These are phyloP conservation scores for Xanthia togata DNA, from an alignment of 2,888 invertebrate genomes.

Conservation along the genomic window DNA sequence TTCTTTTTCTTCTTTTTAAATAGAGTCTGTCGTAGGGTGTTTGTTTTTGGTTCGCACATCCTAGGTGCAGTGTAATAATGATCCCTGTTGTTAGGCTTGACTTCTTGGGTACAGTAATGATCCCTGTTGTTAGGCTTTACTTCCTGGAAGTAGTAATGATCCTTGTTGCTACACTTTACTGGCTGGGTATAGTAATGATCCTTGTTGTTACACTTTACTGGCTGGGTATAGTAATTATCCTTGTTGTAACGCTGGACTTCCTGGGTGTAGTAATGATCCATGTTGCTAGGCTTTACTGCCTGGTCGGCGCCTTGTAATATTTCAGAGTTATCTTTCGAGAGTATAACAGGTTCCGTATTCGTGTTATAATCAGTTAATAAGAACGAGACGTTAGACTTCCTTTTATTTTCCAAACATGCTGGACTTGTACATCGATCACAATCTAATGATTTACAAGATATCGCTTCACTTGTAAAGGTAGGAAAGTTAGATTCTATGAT, in stretches of 20 bases:
- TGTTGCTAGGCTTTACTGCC: neutral
- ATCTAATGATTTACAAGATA: conserved; percentile 43
- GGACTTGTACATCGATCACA: conserved; percentile 27
- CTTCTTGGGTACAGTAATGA: neutral
- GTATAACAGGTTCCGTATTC: neutral
- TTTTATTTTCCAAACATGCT: conserved; percentile 14
- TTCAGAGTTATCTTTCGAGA: conserved; percentile 2
- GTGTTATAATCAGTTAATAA: neutral
- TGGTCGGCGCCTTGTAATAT: neutral
- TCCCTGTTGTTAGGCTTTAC: neutral
- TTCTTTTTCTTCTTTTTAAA: conserved; percentile 70
- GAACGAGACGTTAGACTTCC: conserved; percentile 60
- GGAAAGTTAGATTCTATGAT: conserved; percentile 16
- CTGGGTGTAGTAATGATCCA: neutral
- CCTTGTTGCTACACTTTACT: neutral
- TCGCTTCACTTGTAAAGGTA: conserved; percentile 17
- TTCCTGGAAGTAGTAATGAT: neutral
- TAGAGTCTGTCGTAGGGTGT: conserved; percentile 49
- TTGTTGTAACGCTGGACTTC: neutral
- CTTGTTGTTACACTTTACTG: neutral
- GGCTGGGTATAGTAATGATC: neutral
- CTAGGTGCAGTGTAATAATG: conserved; percentile 2
- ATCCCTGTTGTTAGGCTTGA: neutral
- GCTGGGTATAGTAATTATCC: neutral
- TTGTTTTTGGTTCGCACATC: conserved; percentile 35